Percentiles rank a stretch among this genome's conserved stretches.
phyloP scores from a whole-genome alignment of 2,888 invertebrate genomes.

The Patella ulyssiponensis region DNA sequence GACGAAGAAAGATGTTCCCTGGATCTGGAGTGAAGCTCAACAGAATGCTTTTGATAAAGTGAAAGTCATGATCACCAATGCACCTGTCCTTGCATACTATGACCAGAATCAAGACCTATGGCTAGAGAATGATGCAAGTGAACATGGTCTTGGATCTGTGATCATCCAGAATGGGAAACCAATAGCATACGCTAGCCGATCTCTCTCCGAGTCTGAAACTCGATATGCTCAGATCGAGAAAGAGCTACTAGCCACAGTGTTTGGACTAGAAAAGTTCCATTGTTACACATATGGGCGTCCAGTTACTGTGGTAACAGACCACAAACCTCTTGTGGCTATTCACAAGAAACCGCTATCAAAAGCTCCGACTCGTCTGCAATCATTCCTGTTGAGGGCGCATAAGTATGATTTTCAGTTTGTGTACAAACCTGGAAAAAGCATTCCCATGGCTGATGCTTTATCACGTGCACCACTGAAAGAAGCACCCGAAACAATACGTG shows the following conservation, averaged over 20 bases:
- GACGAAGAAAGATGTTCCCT: constrained; percentile 36
- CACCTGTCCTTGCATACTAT: constrained; percentile 40
- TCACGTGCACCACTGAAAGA: constrained; percentile 33
- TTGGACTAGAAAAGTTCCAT: constrained; percentile 35
- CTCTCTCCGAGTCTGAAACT: neutral
- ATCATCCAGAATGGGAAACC: constrained; percentile 39
- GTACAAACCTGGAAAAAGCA: constrained; percentile 34
- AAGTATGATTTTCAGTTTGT: constrained; percentile 32
- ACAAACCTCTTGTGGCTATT: constrained; percentile 36
- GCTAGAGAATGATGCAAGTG: constrained; percentile 43
- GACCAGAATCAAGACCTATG: constrained; percentile 27
- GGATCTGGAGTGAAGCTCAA: constrained; percentile 38
- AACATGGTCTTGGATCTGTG: constrained; percentile 43
- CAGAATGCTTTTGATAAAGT: constrained; percentile 40
- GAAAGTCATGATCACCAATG: constrained; percentile 31
- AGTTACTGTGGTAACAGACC: constrained; percentile 31
- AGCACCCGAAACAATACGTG: neutral
- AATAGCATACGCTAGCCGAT: constrained; percentile 35
- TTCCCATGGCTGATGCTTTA: constrained; percentile 36
- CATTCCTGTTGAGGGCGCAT: constrained; percentile 33
- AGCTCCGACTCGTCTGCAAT: constrained; percentile 35
- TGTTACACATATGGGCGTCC: constrained; percentile 33
- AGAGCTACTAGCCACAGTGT: constrained; percentile 10
- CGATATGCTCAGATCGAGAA: neutral
- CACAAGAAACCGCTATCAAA: constrained; percentile 35